These are phyloP conservation scores for Hyperopisus bebe DNA, from an alignment of 2,113 vertebrate species.

Conservation along the genomic window DNA sequence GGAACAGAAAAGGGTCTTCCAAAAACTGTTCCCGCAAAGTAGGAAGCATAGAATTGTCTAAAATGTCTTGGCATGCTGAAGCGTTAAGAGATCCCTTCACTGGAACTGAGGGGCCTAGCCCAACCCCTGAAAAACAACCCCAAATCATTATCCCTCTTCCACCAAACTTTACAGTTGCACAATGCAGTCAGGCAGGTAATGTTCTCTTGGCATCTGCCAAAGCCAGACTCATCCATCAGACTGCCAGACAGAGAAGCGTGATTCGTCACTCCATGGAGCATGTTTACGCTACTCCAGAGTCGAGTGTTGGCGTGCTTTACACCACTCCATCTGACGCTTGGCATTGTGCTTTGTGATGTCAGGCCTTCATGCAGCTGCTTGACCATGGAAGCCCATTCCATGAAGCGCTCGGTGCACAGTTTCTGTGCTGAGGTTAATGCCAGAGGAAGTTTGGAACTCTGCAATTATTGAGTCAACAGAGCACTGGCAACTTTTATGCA, in stretches of 20 bases:
- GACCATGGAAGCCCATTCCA: background rate
- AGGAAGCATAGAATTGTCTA: background rate
- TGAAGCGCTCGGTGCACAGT: background rate
- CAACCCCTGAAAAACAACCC: background rate
- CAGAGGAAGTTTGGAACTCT: background rate
- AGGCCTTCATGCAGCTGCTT: background rate
- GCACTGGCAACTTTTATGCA: background rate
- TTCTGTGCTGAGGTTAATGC: background rate
- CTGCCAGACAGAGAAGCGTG: background rate
- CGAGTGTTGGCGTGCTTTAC: background rate
- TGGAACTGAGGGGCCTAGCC: background rate
- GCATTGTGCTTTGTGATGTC: background rate
- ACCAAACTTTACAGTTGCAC: too few relatives aligned
- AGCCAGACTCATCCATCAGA: background rate
- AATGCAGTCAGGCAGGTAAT: background rate
- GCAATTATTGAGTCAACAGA: background rate
- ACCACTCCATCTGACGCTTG: background rate
- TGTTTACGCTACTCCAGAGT: background rate
- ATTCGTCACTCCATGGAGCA: background rate
- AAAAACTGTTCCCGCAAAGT: background rate
- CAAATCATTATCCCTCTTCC: background rate
- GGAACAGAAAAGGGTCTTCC: background rate
- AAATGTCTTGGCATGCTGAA: background rate
- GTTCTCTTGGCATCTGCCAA: background rate
- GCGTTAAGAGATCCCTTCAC: background rate